These are phyloP conservation scores for Dichetophora obliterata DNA, from an alignment of 2,888 invertebrate genomes.

Conservation along the genomic window DNA sequence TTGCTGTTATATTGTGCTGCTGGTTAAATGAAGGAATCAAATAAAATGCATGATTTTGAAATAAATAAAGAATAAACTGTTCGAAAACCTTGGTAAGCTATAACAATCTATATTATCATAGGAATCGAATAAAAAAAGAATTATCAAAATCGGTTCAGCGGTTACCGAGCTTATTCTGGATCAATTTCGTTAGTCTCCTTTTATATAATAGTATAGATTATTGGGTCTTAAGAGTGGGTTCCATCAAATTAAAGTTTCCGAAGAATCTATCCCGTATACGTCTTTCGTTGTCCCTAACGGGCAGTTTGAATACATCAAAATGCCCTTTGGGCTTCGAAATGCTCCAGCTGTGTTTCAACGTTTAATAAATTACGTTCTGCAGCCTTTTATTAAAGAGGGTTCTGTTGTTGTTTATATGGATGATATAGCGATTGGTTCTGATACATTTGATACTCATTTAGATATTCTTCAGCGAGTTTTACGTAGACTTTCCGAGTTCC, in stretches of 20 bases:
- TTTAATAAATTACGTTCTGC: background rate
- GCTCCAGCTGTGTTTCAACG: conserved; percentile 1
- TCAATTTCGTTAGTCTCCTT: too few species aligned
- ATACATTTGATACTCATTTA: conserved; percentile 4
- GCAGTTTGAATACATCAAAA: conserved; percentile 31
- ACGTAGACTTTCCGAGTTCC: background rate
- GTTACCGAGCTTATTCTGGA: too few species aligned
- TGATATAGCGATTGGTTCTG: conserved; percentile 22
- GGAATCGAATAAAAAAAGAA: too few species aligned
- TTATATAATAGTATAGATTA: too few species aligned
- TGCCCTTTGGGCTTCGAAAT: conserved; percentile 38
- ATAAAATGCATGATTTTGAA: too few species aligned
- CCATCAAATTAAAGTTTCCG: conserved; percentile 27
- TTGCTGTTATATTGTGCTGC: too few species aligned
- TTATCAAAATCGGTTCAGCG: too few species aligned
- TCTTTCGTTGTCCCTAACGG: conserved; percentile 13
- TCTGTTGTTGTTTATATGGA: conserved; percentile 11
- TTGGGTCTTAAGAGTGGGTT: conserved; percentile 41
- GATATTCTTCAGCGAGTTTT: conserved; percentile 5
- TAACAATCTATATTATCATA: too few species aligned
- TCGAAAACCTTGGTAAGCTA: too few species aligned
- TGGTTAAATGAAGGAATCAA: too few species aligned
- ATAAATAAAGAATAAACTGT: too few species aligned
- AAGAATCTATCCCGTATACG: conserved; percentile 36
- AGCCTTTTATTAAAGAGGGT: background rate